Percentiles rank a stretch among this genome's conserved stretches.
phyloP scores from a whole-genome alignment of 2,888 invertebrate species.

The Noctua comes region DNA sequence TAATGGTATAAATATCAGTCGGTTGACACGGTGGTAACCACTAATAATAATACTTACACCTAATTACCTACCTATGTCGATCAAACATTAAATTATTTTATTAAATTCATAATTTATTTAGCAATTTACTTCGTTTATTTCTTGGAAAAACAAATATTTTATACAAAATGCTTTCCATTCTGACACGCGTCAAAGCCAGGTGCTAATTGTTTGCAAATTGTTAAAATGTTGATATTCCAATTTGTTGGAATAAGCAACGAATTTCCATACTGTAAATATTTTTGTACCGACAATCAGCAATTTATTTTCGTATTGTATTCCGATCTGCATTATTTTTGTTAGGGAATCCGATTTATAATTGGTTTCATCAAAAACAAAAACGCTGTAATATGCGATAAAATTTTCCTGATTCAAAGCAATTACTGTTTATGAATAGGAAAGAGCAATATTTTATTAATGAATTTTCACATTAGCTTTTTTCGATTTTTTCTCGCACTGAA shows the following conservation, averaged over 20 bases:
- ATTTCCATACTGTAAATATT: slow-evolving; percentile 51
- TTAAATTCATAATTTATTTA: slow-evolving; percentile 8
- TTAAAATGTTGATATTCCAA: slow-evolving; percentile 47
- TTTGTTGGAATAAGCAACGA: slow-evolving; percentile 30
- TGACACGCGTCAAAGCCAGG: slow-evolving; percentile 41
- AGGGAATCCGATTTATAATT: slow-evolving; percentile 24
- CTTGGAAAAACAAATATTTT: slow-evolving; percentile 12
- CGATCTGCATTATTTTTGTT: slow-evolving; percentile 28
- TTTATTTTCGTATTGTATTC: slow-evolving; percentile 30
- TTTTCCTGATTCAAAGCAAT: slow-evolving; percentile 1
- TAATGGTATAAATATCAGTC: background rate
- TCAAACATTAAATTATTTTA: background rate
- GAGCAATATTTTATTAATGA: background rate
- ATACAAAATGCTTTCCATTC: slow-evolving; percentile 21
- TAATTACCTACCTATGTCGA: background rate
- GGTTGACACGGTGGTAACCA: background rate
- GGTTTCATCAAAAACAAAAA: slow-evolving; percentile 7
- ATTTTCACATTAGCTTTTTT: background rate
- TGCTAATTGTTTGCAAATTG: slow-evolving; percentile 57
- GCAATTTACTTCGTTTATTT: background rate
- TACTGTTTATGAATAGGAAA: background rate
- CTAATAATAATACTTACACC: background rate
- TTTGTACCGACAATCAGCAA: slow-evolving; percentile 34
- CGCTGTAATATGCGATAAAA: background rate
- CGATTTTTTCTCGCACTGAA: background rate